Conservation (phyloP, 2,797 vertebrate species). For the Acanthurus leucopareius region DNA sequence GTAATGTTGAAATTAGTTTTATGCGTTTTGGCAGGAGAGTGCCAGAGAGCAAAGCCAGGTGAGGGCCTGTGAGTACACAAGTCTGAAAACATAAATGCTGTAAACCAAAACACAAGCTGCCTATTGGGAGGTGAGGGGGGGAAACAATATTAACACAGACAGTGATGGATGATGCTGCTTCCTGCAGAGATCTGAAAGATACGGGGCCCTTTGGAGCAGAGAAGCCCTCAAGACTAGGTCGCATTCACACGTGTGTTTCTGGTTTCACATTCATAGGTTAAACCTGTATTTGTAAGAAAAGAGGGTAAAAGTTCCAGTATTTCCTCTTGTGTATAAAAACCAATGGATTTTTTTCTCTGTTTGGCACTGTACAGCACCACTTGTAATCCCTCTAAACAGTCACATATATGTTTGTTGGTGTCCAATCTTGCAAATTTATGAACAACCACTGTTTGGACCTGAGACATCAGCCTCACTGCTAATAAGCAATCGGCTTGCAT, state of each 20-base stretch:
- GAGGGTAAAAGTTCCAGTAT: neutral
- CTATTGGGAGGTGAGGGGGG: constrained; percentile 78
- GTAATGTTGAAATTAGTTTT: constrained; percentile 85
- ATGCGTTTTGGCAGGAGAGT: constrained; percentile 82
- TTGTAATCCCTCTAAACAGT: constrained; percentile 10
- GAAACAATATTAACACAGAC: constrained; percentile 86
- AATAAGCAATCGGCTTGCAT: constrained; percentile 4
- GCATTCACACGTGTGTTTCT: neutral
- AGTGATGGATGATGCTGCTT: constrained; percentile 85
- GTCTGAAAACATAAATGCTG: constrained; percentile 85
- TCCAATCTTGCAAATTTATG: neutral
- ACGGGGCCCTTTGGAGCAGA: constrained; percentile 50
- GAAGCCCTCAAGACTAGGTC: constrained; percentile 29
- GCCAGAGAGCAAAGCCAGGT: constrained; percentile 83
- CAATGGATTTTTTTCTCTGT: neutral
- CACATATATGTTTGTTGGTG: neutral
- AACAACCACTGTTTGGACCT: neutral
- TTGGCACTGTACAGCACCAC: neutral
- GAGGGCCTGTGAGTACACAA: constrained; percentile 84
- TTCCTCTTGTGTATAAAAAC: constrained; percentile 4
- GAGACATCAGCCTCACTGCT: neutral
- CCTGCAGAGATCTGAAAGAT: constrained; percentile 70
- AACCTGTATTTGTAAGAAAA: neutral
- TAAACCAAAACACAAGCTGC: constrained; percentile 85
- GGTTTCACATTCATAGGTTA: constrained; percentile 10